Evolutionary conservation across 2,113 vertebrate genomes (phyloP).

Genomic region (Athene cunicularia): DNA sequence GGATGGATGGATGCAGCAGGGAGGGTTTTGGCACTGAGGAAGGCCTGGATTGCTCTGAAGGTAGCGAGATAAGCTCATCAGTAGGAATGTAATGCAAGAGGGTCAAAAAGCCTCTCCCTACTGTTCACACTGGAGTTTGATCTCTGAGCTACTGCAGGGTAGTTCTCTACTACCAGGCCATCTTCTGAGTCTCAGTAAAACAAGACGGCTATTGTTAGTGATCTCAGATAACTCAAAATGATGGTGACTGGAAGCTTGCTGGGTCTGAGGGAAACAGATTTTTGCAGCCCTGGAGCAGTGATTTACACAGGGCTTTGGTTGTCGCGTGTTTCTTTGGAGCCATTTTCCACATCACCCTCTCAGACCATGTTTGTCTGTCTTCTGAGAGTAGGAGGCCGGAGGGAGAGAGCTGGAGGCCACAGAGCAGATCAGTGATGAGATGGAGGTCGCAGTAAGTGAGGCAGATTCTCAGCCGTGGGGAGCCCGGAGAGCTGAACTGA

Average conservation of each 20-base stretch:
- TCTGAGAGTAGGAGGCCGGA: background rate
- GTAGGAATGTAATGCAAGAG: background rate
- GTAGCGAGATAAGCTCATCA: background rate
- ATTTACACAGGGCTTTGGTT: background rate
- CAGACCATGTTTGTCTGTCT: rapidly evolving
- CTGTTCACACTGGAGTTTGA: background rate
- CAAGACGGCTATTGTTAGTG: constrained; percentile 14
- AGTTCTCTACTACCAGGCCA: background rate
- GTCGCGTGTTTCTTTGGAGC: background rate
- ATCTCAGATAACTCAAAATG: background rate
- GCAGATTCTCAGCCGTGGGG: background rate
- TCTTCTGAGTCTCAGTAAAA: background rate
- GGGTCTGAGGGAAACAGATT: background rate
- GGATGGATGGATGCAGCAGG: background rate
- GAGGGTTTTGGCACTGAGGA: background rate
- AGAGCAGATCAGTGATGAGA: background rate
- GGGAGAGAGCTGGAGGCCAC: background rate
- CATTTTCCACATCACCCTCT: background rate
- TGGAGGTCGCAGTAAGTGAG: background rate
- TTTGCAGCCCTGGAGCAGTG: background rate
- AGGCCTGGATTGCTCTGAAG: background rate
- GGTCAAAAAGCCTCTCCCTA: background rate
- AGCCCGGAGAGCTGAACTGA: background rate
- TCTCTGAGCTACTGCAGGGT: background rate
- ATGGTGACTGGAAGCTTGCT: background rate